Evolutionary conservation across 2,797 vertebrate genomes (phyloP), one percentile per base, ranked within the genome.

Genomic region (Lithobates pipiens): DNA sequence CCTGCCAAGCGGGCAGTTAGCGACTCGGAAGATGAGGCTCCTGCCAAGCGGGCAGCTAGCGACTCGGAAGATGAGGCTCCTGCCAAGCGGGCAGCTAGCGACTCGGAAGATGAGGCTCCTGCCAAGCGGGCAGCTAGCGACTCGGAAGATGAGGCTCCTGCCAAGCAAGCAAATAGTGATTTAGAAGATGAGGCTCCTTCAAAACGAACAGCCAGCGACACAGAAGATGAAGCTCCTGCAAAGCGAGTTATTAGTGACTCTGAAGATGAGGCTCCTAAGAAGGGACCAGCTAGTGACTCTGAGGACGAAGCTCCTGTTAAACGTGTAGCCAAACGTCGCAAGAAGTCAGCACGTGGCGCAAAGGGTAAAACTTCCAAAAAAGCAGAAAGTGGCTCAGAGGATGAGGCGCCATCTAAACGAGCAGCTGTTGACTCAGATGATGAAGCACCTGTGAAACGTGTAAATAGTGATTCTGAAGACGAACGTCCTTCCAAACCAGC

Each of bases 231-330:
- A 65, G 91, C 89, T 0, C 88, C 90, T 0, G 87, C 76, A 16
- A 95, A 94, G 85, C 88, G 50, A 1, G 80, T 84, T 88, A 88
- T 88, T 68, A 97, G 96, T 82, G 95, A 97, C 34, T 91, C 92
- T 23, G 97, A 96, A 89, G 82, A 89, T 88, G 91, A 88, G 23
- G 91, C 85, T 61, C 89, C 88, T 91, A 89, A 75, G 92, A 95
- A 84, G 93, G 93, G 83, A 18, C 86, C 72, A 0, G 78, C 89
- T 25, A 98, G 97, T 83, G 95, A 97, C 36, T 91, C 93, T 23
- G 97, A 96, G 89, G 83, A 89, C 88, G 91, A 88, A 23, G 91
- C 84, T 68, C 88, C 89, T 92, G 90, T 76, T 93, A 95, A 85
- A 93, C 94, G 85, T 15, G 87, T 67, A 82, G 93, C 94, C 65